Base-by-base conservation (phyloP, 2,113 vertebrate species). In the Leptodactylus fuscus region DNA sequence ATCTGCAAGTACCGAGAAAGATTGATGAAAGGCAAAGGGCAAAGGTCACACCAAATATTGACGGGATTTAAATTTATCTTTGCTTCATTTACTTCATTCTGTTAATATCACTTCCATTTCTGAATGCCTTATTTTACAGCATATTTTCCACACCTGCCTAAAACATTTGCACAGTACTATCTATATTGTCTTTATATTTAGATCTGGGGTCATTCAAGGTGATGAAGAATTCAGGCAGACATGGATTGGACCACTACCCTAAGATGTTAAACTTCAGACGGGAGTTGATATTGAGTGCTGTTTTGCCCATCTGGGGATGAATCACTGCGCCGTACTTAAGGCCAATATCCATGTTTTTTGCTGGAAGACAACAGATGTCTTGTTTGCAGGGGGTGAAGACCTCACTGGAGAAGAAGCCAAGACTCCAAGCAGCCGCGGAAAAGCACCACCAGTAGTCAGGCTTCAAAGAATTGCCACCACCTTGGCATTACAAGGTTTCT, bases 361-460 rank as follows among this genome's bases (percentile, higher is more conserved):
- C 34, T 74, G 70, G 70, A 74, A 75, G 51, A 83, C 81, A 83
- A 83, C 81, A 83, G 81, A 83, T 83, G 69, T 75, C 69, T 74
- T 44, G 69, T 83, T 44, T 58, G 15, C 20, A 22, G 36, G 53
- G 46, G 51, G 44, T 8, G 32, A 34, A 34, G 27, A 22, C 65
- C 81, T 60, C 36, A 80, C 1, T 80, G 53, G 36, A 70, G 48
- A 10, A 73, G n/a, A 82, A 82, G 67, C 67, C 81, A 73, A 44
- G 65, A 82, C 34, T 48, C 29, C 29, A 27, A 69, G 60, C 44
- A 48, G 62, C 27, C 51, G 62, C 44, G 51, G 29, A 69, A 49
- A 29, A 16, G 2, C 10, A 55, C 34, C 12, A 22, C 7, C 22
- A n/a, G 5, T 4, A 41, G 5, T 46, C 70, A 48, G 5, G 4